These are phyloP conservation scores for Oasisia sp. DNA, from an alignment of 2,888 invertebrate genomes.

Conservation along the genomic window DNA sequence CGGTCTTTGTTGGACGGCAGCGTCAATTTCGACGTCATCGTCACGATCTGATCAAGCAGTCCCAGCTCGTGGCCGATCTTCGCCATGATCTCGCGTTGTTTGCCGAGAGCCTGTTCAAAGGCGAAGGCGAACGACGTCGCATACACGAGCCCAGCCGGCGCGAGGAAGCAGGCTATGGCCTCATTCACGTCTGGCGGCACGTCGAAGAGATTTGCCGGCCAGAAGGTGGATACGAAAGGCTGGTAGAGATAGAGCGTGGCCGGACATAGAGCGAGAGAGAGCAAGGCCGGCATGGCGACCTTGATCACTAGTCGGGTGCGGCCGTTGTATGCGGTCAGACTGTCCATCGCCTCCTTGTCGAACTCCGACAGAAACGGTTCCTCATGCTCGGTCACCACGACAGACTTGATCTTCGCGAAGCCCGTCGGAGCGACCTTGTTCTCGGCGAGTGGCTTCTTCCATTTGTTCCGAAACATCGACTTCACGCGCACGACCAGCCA, in stretches of 20 bases:
- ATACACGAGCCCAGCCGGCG: slow-evolving; percentile 56
- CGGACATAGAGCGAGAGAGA: slow-evolving; percentile 52
- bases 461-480: not conserved
- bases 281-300: slow-evolving; percentile 49
- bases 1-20: slow-evolving; percentile 34
- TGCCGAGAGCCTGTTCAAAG: slow-evolving; percentile 51
- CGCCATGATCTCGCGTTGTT: slow-evolving; percentile 48
- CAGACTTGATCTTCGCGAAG: not conserved
- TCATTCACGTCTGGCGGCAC: slow-evolving; percentile 51
- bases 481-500: not conserved
- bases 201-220: slow-evolving; percentile 40
- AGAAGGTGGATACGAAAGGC: slow-evolving; percentile 46
- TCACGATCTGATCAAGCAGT: slow-evolving; percentile 54
- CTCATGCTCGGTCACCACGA: slow-evolving; percentile 21
- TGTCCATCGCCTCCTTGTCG: slow-evolving; percentile 46
- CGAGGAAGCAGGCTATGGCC: slow-evolving; percentile 55
- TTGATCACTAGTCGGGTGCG: slow-evolving; percentile 45
- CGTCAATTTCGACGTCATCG: slow-evolving; percentile 48
- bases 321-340: slow-evolving; percentile 44
- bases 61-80: slow-evolving; percentile 51
- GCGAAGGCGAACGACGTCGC: slow-evolving; percentile 57
- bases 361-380: slow-evolving; percentile 45
- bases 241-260: slow-evolving; percentile 50
- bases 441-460: not conserved
- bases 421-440: not conserved